These are phyloP conservation scores for Notiomystis cincta DNA, from an alignment of 2,113 vertebrate genomes.

Conservation along the genomic window DNA sequence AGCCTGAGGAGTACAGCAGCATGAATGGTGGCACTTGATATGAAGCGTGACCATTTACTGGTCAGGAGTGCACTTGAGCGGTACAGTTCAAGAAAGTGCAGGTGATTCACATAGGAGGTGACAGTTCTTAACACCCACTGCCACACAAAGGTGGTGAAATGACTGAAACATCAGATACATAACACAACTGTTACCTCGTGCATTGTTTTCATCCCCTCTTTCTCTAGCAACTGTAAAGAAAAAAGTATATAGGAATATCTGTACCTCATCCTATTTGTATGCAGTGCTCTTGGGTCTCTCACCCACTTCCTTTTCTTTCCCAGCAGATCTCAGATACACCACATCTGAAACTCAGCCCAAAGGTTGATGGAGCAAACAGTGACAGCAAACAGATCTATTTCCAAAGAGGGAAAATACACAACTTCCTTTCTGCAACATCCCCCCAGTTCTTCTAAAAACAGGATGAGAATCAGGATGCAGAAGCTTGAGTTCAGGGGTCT, in stretches of 20 bases:
- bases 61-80: not conserved
- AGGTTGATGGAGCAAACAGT: not conserved
- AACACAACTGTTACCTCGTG: not conserved
- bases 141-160: not conserved
- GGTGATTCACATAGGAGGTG: not conserved
- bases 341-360: not conserved
- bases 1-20: not conserved
- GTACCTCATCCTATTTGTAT: not conserved
- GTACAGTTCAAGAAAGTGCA: not conserved
- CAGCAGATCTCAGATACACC: not conserved
- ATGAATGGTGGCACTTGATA: not conserved
- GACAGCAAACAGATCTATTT: not conserved
- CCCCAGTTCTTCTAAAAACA: slow-evolving; percentile 64
- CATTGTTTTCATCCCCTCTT: not conserved
- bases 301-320: not conserved
- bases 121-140: not conserved
- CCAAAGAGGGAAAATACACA: slow-evolving; percentile 1
- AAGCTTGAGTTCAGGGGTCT: slow-evolving; percentile 35
- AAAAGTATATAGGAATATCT: not conserved
- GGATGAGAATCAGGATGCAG: slow-evolving; percentile 73
- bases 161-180: not conserved
- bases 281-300: not conserved
- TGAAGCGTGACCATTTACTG: not conserved
- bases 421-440: slow-evolving; percentile 28
- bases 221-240: not conserved